Evolutionary conservation across 92 coral and sea anemone genomes (phyloP).

Genomic region (Diadumene lineata): DNA sequence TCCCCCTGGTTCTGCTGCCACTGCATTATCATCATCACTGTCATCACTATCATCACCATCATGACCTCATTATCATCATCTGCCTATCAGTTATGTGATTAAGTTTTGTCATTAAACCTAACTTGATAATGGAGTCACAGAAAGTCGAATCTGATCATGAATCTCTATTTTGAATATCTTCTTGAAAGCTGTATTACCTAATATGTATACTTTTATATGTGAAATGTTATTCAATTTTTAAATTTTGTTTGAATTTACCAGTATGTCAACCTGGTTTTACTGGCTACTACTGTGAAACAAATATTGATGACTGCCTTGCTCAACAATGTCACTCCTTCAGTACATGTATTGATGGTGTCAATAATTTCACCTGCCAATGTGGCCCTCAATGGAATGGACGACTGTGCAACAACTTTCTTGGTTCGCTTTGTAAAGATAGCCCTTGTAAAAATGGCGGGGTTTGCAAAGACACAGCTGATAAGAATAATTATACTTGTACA

Average conservation of each 20-base stretch:
- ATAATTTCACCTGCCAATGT: slow-evolving; percentile 78
- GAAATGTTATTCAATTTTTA: neutral
- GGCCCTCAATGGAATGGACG: slow-evolving; percentile 85
- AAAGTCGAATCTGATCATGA: too few relatives aligned
- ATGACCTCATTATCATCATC: neutral
- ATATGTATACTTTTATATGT: too few relatives aligned
- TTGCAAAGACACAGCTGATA: slow-evolving; percentile 63
- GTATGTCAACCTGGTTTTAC: slow-evolving; percentile 82
- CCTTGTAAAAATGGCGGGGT: slow-evolving; percentile 77
- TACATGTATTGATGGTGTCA: slow-evolving; percentile 71
- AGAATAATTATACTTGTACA: slow-evolving; percentile 87
- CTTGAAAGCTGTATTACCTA: too few relatives aligned
- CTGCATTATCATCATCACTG: too few relatives aligned
- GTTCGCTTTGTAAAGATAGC: slow-evolving; percentile 56
- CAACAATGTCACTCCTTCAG: slow-evolving; percentile 68
- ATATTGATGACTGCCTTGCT: slow-evolving; percentile 74
- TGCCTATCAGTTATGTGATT: too few relatives aligned
- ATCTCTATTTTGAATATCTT: too few relatives aligned
- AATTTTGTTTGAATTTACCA: slow-evolving; percentile 20
- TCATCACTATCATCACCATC: neutral
- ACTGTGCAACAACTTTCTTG: slow-evolving; percentile 61
- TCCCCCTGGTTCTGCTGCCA: too few relatives aligned
- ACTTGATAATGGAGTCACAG: too few relatives aligned
- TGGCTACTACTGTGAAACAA: slow-evolving; percentile 90
- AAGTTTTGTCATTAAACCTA: too few relatives aligned